Evolutionary conservation across 2,888 invertebrate species (phyloP).

Genomic region (Drosophila tanythrix): DNA sequence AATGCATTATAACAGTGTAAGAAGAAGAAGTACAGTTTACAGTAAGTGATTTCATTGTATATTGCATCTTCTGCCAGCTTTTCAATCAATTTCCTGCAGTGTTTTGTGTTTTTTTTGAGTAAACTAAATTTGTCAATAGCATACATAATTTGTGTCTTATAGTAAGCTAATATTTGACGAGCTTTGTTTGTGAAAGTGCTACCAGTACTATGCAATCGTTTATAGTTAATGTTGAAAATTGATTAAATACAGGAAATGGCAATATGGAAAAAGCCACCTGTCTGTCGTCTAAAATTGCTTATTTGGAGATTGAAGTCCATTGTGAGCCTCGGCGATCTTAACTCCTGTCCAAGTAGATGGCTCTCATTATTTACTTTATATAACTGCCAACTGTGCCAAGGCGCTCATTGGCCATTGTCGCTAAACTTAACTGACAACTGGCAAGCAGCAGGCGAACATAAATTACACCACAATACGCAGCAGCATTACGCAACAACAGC

Average conservation of each 20-base stretch:
- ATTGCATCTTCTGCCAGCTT: background rate
- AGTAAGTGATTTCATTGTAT: background rate
- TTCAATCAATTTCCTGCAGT: too few relatives aligned
- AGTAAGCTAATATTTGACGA: background rate
- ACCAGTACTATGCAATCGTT: background rate
- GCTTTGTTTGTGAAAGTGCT: background rate
- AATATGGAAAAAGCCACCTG: too few relatives aligned
- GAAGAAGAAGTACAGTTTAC: too few relatives aligned
- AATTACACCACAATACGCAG: conserved; percentile 58
- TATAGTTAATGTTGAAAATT: background rate
- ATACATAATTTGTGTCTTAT: background rate
- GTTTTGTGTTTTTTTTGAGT: too few relatives aligned
- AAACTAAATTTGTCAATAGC: too few relatives aligned
- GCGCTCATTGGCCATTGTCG: conserved; percentile 35
- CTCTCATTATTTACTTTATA: background rate
- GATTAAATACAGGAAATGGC: background rate
- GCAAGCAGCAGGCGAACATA: conserved; percentile 57
- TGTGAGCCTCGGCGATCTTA: background rate
- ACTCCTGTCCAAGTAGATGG: background rate
- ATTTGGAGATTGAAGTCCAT: background rate
- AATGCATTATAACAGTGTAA: background rate
- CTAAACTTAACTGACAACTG: conserved; percentile 35
- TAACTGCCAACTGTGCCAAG: conserved; percentile 16
- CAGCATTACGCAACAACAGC: background rate
- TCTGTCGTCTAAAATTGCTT: background rate